Percentiles rank a stretch among this genome's conserved stretches.
Evolutionary conservation across 2,797 vertebrate genomes (phyloP).

Genomic region (Glyptemys insculpta): DNA sequence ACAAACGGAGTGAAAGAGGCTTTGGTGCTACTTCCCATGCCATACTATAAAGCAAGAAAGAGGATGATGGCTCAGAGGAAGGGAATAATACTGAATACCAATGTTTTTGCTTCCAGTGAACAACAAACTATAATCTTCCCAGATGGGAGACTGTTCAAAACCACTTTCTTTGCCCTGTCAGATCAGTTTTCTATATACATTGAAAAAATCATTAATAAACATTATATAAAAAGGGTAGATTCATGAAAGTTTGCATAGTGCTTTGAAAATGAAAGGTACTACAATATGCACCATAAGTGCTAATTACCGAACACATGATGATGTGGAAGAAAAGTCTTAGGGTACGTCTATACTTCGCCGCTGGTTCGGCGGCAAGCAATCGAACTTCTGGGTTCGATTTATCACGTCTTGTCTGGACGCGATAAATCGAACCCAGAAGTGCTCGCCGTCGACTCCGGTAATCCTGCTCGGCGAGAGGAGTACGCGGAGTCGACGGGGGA

Average conservation of each 20-base stretch:
- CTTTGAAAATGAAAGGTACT: not conserved
- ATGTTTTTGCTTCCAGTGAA: not conserved
- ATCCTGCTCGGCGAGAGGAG: no score
- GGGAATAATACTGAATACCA: not conserved
- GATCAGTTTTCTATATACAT: not conserved
- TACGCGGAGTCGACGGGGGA: no score
- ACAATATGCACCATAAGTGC: not conserved
- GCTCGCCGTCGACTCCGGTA: no score
- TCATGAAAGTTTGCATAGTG: not conserved
- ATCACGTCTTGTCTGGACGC: no score
- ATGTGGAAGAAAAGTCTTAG: not conserved
- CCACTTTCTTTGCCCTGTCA: not conserved
- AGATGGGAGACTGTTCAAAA: rapidly evolving
- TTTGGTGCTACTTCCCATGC: slow-evolving; percentile 93
- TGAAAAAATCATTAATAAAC: not conserved
- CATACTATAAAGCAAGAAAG: slow-evolving; percentile 85
- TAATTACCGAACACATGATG: not conserved
- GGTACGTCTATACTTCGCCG: no score
- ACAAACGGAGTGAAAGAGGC: slow-evolving; percentile 97
- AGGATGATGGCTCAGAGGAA: slow-evolving; percentile 26
- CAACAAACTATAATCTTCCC: not conserved
- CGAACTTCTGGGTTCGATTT: no score
- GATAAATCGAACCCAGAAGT: no score
- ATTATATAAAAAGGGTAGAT: not conserved
- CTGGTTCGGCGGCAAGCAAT: no score